phyloP scores from a whole-genome alignment of 2,888 invertebrate genomes.

The Sipunculus nudus region DNA sequence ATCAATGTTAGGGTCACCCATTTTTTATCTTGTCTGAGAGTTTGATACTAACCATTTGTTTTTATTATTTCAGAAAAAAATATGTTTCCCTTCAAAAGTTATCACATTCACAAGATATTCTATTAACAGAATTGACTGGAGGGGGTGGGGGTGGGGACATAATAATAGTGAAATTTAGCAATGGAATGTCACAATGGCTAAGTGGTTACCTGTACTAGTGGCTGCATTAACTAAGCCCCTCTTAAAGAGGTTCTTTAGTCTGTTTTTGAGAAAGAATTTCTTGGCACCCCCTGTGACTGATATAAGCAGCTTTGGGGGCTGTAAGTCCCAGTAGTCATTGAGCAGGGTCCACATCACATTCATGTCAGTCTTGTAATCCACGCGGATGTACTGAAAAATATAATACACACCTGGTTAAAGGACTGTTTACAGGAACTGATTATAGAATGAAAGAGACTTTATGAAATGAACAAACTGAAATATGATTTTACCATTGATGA shows the following conservation, averaged over 20 bases:
- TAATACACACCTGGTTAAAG: not conserved
- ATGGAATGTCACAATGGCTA: too few species aligned
- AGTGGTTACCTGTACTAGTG: constrained; percentile 56
- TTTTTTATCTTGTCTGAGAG: too few species aligned
- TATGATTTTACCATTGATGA: too few species aligned
- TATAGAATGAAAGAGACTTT: not conserved
- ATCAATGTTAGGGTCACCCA: too few species aligned
- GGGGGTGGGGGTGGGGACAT: too few species aligned
- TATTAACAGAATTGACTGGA: too few species aligned
- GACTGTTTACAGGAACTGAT: not conserved
- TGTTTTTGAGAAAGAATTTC: constrained; percentile 57
- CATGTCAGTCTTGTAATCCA: constrained; percentile 45
- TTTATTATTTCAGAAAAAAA: too few species aligned
- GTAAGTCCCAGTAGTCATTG: constrained; percentile 57
- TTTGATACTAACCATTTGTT: too few species aligned
- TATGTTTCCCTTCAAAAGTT: too few species aligned
- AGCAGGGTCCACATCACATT: constrained; percentile 53
- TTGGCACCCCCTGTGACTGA: constrained; percentile 67
- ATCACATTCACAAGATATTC: too few species aligned
- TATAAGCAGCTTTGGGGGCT: constrained; percentile 61
- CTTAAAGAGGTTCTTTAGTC: constrained; percentile 44
- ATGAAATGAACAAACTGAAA: not conserved
- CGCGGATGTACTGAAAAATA: constrained; percentile 53
- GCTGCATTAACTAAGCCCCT: constrained; percentile 64
- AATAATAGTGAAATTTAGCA: too few species aligned